Conservation (phyloP, 2,888 invertebrate species). For the Baronia brevicornis region DNA sequence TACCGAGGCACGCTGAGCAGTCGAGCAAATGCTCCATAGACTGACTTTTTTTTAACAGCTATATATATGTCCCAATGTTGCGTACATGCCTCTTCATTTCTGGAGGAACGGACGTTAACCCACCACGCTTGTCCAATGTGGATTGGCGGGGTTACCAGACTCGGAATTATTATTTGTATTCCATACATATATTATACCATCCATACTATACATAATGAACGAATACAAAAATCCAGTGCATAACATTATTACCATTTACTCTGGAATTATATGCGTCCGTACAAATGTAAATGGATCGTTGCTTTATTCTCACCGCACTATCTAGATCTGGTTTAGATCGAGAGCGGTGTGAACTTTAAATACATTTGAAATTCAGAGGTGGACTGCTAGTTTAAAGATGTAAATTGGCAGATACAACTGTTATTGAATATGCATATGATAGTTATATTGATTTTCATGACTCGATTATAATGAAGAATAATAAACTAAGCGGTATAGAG, state of each 20-base stretch:
- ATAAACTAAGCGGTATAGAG: too few relatives aligned
- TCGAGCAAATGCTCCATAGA: too few relatives aligned
- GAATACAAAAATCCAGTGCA: background rate
- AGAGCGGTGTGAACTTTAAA: conserved; percentile 18
- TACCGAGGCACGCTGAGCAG: too few relatives aligned
- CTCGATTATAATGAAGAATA: too few relatives aligned
- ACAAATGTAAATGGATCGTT: conserved; percentile 17
- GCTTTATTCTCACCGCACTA: conserved; percentile 15
- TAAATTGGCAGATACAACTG: conserved; percentile 12
- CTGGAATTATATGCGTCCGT: conserved; percentile 11
- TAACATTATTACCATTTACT: conserved; percentile 5
- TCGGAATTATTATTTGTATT: too few relatives aligned
- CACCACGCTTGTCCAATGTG: too few relatives aligned
- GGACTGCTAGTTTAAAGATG: conserved; percentile 9
- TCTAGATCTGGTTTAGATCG: conserved; percentile 17
- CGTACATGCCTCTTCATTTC: too few relatives aligned
- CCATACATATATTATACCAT: too few relatives aligned
- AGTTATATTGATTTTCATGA: conserved; percentile 6
- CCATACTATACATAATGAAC: background rate
- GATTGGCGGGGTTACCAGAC: too few relatives aligned
- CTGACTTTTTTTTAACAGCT: too few relatives aligned
- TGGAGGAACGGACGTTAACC: too few relatives aligned
- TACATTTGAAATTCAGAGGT: conserved; percentile 19
- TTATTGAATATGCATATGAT: conserved; percentile 14
- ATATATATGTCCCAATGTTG: too few relatives aligned